Evolutionary conservation across 23 tunicate genomes (phyloP).

Genomic region (Aplidium turbinatum): DNA sequence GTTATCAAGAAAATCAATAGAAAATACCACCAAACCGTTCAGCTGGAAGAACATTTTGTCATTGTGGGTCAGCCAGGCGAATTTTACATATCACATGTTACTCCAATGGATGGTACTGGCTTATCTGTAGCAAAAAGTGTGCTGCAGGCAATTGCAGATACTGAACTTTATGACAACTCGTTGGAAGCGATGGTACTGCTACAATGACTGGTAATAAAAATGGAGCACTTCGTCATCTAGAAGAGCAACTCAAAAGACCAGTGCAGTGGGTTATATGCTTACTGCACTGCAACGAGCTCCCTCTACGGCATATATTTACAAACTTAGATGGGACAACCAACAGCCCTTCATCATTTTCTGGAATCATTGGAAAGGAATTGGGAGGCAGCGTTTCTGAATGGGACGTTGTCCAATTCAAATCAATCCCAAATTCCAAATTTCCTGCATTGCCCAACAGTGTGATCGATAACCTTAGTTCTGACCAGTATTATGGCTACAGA

Average conservation of each 20-base stretch:
- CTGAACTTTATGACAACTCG: not conserved
- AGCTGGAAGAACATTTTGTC: constrained; percentile 11
- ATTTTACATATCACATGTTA: constrained; percentile 10
- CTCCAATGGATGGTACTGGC: constrained; percentile 15
- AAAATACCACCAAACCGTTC: constrained; percentile 15
- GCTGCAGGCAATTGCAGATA: constrained; percentile 1
- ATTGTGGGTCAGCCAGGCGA: constrained; percentile 14
- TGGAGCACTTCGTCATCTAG: not conserved
- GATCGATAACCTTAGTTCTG: too few species aligned
- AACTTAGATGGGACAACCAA: too few species aligned
- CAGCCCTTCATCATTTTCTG: too few species aligned
- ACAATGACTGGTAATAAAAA: not conserved
- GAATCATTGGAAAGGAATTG: too few species aligned
- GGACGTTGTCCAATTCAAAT: too few species aligned
- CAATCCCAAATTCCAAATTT: too few species aligned
- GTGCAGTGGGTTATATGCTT: not conserved
- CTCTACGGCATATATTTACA: too few species aligned
- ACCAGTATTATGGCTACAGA: too few species aligned
- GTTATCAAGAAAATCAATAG: not conserved
- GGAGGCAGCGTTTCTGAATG: too few species aligned
- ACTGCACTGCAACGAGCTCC: not conserved
- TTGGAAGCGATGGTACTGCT: constrained; percentile 15
- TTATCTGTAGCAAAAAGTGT: constrained; percentile 4
- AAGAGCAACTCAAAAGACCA: not conserved
- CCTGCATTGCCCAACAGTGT: too few species aligned